Base-by-base conservation (phyloP, 2,888 invertebrate species). In the Lamellibrachia columna region DNA sequence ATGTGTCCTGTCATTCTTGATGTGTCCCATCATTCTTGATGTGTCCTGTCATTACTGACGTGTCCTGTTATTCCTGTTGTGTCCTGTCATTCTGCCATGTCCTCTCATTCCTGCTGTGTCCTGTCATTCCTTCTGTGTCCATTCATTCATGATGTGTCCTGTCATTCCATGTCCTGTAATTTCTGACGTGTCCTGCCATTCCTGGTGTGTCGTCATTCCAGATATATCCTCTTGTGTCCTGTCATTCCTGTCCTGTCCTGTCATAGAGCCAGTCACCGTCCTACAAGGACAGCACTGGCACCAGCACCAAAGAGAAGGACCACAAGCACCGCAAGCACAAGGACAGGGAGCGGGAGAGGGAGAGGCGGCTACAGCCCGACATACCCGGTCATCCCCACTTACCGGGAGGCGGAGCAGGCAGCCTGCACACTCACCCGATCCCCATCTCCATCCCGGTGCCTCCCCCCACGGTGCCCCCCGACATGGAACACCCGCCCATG, bases 191-290 rank as follows among this genome's bases (percentile, higher is more conserved):
- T 75, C 75, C 1, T 75, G 75, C 15, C 75, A 75, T 75, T 75
- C 75, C 75, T 0, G 15, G 2, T 75, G 0, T 60, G 60, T 60
- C 60, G 40, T 1, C 40, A 40, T 55, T 55, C 55, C 7, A 2
- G 55, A 55, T 3, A 55, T 55, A 9, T 55, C 55, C 55, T 55
- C 3, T 9, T 55, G 55, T 55, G 55, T 55, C 55, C 75, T 75
- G n/a, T 75, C 75, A 58, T 58, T 11, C 58, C 11, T 75, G 75
- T n/a, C 22, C 6, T 75, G 4, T 75, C 75, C 75, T 75, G 75
- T 75, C 75, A 75, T 92, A 94, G 94, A 93, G 93, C 52, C 94
- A 93, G 91, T 94, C 94, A 8, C 94, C 94, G 28, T 93, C 94
- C 40, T 93, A 93, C 92, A 93, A 93, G 92, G 94, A 94, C 53